Evolutionary conservation across 2,797 vertebrate genomes (phyloP).

Genomic region (Artibeus lituratus): DNA sequence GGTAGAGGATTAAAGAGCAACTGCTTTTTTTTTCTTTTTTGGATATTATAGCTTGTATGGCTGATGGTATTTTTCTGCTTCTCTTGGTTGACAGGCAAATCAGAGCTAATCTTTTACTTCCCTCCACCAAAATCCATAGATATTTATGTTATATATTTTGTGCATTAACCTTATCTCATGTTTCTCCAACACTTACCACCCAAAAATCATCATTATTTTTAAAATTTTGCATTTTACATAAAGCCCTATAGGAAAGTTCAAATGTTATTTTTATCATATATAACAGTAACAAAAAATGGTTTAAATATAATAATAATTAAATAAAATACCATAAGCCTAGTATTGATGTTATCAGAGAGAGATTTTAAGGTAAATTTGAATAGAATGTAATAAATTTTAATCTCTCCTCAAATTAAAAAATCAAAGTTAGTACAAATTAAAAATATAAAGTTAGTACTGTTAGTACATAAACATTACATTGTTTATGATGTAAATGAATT

Average conservation of each 20-base stretch:
- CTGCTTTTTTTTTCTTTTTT: background rate
- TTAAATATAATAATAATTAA: background rate
- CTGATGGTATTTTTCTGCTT: background rate
- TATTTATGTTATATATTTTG: background rate
- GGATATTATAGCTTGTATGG: background rate
- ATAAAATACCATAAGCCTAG: background rate
- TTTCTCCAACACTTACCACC: background rate
- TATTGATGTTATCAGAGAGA: background rate
- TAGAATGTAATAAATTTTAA: background rate
- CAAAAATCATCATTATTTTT: background rate
- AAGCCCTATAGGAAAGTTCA: background rate
- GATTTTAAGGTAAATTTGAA: slow-evolving; percentile 27
- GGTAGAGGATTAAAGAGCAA: background rate
- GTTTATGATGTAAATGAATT: background rate
- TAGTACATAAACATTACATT: background rate
- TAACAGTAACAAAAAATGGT: background rate
- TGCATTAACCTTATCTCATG: background rate
- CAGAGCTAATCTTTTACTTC: background rate
- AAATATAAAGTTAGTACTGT: too few species aligned
- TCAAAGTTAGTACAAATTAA: background rate
- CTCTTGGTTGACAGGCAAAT: background rate
- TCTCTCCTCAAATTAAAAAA: background rate
- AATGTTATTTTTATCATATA: background rate
- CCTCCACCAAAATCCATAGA: background rate
- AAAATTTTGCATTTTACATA: background rate